Conservation (phyloP, 1,140 invertebrate species). For the Notospermus geniculatus region DNA sequence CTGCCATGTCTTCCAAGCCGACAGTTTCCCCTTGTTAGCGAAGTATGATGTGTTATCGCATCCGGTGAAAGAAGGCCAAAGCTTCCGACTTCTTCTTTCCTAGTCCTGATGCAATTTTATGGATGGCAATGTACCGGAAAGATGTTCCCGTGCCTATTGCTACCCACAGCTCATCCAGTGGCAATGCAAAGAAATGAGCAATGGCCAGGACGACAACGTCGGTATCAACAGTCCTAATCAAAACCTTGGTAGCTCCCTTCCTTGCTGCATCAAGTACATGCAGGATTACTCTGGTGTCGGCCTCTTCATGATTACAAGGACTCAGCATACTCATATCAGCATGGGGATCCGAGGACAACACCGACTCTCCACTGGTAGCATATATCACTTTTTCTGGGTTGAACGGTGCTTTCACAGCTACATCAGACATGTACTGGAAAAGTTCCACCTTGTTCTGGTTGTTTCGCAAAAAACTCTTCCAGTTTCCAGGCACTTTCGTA, state of each 20-base stretch:
- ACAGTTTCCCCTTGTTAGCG: no score
- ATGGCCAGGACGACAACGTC: constrained; percentile 35
- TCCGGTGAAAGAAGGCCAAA: no score
- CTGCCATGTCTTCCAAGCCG: no score
- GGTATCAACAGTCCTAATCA: constrained; percentile 30
- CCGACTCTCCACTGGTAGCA: background rate
- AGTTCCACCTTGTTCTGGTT: constrained; percentile 1
- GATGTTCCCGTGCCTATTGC: constrained; percentile 23
- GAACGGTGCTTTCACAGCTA: no score
- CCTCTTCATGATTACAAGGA: constrained; percentile 36
- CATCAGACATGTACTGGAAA: background rate
- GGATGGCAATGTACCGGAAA: no score
- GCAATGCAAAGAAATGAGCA: constrained; percentile 6
- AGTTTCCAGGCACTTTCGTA: background rate
- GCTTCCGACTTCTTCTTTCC: no score
- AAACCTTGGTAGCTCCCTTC: constrained; percentile 16
- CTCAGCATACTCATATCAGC: constrained; percentile 4
- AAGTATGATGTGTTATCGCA: no score
- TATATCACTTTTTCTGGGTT: background rate
- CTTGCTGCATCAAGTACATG: constrained; percentile 26
- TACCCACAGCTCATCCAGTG: constrained; percentile 16
- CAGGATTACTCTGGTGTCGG: constrained; percentile 30
- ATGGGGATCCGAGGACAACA: background rate
- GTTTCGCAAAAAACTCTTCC: background rate
- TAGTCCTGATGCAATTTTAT: no score